Evolutionary conservation across 2,888 invertebrate genomes (phyloP).

Genomic region (Julus scanicus): DNA sequence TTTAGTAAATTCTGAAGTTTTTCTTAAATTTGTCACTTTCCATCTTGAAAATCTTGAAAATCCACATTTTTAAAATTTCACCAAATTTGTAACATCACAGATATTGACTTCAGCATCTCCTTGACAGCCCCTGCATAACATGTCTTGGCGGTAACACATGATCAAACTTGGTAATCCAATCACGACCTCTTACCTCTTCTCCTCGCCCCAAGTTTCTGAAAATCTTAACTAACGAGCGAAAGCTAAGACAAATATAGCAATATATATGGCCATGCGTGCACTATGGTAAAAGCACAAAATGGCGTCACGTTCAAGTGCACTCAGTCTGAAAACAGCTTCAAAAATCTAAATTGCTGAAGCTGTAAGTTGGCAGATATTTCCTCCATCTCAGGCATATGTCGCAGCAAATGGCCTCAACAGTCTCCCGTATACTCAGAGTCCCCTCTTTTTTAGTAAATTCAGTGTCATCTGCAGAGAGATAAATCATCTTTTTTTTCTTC

Average conservation of each 20-base stretch:
- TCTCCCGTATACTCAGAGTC: not conserved
- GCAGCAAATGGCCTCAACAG: slow-evolving; percentile 39
- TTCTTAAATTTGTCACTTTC: too few species aligned
- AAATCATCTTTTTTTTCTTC: slow-evolving; percentile 18
- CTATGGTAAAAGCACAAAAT: slow-evolving; percentile 19
- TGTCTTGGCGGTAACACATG: too few species aligned
- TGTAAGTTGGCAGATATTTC: not conserved
- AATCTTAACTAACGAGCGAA: not conserved
- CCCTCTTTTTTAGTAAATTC: slow-evolving; percentile 45
- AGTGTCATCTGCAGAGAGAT: slow-evolving; percentile 43
- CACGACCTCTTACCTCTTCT: not conserved
- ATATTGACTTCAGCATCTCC: too few species aligned
- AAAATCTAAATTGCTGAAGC: not conserved
- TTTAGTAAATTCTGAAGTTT: too few species aligned
- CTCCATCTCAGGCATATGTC: not conserved
- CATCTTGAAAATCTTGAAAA: too few species aligned
- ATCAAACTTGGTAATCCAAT: too few species aligned
- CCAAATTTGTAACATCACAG: too few species aligned
- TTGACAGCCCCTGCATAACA: not conserved
- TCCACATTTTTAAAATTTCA: too few species aligned
- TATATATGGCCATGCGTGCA: not conserved
- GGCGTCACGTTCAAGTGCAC: slow-evolving; percentile 43
- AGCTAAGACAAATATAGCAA: not conserved
- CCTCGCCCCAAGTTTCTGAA: not conserved
- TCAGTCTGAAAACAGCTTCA: not conserved